Evolutionary conservation across 2,113 vertebrate species (phyloP).

Genomic region (Australoheros scitulus): DNA sequence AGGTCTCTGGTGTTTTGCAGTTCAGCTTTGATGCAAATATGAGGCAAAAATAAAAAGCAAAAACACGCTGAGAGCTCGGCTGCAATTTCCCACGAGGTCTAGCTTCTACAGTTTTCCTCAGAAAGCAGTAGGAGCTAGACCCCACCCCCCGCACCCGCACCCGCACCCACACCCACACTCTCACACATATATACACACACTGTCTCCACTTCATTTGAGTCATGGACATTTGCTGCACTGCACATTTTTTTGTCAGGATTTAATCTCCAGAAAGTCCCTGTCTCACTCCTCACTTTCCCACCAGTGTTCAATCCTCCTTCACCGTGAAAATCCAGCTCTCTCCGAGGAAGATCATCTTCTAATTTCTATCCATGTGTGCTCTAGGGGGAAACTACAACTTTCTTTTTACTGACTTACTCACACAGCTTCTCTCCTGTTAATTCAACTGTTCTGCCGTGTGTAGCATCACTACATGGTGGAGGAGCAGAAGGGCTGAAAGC

Average conservation of each 20-base stretch:
- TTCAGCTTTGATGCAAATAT: background rate
- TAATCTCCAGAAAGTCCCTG: background rate
- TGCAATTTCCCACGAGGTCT: conserved; percentile 66
- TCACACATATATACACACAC: no score
- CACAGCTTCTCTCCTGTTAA: background rate
- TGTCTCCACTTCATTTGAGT: background rate
- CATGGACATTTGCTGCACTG: background rate
- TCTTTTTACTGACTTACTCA: background rate
- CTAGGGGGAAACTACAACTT: background rate
- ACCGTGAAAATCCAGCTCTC: conserved; percentile 26
- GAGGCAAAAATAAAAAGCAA: background rate
- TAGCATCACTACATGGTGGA: background rate
- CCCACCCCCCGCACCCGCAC: background rate
- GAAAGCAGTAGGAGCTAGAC: background rate
- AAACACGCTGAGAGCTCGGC: background rate
- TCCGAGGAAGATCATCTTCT: conserved; percentile 9
- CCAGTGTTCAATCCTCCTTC: conserved; percentile 32
- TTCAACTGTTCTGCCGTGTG: background rate
- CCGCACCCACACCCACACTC: background rate
- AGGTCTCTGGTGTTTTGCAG: background rate
- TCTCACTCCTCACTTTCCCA: conserved; percentile 27
- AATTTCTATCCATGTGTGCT: background rate
- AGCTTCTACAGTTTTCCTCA: conserved; percentile 30
- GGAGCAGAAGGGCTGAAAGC: background rate
- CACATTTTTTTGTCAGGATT: background rate